Percentiles rank a stretch among this genome's conserved stretches.
Conservation (phyloP, 2,113 vertebrate genomes). For the Lagopus muta region DNA sequence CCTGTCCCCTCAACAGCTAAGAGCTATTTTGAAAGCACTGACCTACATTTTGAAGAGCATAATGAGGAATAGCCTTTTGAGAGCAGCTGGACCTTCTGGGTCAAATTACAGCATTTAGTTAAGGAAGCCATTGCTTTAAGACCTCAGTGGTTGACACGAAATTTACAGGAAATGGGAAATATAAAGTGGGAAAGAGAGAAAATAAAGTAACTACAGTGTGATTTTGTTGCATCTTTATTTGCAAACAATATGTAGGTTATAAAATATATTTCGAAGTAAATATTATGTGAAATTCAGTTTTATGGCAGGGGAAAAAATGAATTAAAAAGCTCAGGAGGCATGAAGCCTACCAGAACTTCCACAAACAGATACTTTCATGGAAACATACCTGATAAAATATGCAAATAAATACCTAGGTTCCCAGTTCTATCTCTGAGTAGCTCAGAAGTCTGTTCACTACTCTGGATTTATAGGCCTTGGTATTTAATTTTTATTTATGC, state of each 20-base stretch:
- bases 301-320: not conserved
- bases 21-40: not conserved
- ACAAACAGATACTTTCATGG: not conserved
- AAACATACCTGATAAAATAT: not conserved
- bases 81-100: slow-evolving; percentile 56
- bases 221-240: not conserved
- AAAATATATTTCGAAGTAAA: not conserved
- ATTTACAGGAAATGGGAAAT: slow-evolving; percentile 9
- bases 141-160: not conserved
- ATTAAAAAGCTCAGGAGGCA: not conserved
- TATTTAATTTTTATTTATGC: not conserved
- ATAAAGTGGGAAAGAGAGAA: not conserved
- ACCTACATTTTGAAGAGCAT: slow-evolving; percentile 52
- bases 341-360: not conserved
- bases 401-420: not conserved
- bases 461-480: not conserved
- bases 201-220: not conserved
- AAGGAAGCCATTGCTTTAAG: not conserved
- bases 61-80: not conserved
- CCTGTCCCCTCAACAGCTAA: not conserved
- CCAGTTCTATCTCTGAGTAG: not conserved
- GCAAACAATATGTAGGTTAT: not conserved
- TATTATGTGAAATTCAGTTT: not conserved
- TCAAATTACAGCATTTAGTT: not conserved
- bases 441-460: not conserved